Evolutionary conservation across 2,113 vertebrate species (phyloP).

Genomic region (Arenaria interpres): DNA sequence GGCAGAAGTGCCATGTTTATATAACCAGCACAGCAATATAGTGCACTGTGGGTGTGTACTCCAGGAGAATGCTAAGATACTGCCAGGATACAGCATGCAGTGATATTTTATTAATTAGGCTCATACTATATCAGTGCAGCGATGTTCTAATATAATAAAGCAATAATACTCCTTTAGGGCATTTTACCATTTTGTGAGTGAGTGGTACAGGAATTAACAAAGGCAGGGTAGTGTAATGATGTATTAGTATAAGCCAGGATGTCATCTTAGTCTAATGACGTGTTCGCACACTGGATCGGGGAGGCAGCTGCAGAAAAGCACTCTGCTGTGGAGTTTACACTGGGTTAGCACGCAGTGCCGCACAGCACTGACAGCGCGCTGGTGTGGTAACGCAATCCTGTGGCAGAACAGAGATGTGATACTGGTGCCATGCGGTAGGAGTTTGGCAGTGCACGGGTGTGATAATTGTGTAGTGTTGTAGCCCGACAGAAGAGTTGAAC

Average conservation of each 20-base stretch:
- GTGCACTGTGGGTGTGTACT: slow-evolving; percentile 50
- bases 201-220: background rate
- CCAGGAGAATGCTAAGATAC: slow-evolving; percentile 31
- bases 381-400: background rate
- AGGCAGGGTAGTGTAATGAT: background rate
- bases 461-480: background rate
- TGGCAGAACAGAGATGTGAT: slow-evolving; percentile 11
- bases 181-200: background rate
- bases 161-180: background rate
- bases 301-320: background rate
- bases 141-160: slow-evolving; percentile 5
- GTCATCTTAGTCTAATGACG: background rate
- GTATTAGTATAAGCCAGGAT: background rate
- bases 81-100: slow-evolving; percentile 16
- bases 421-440: slow-evolving; percentile 6
- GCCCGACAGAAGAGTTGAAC: slow-evolving; percentile 18
- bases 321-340: background rate
- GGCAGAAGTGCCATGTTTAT: slow-evolving; percentile 32
- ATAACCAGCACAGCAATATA: slow-evolving; percentile 36
- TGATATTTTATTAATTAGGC: slow-evolving; percentile 39
- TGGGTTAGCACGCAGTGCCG: background rate
- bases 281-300: background rate
- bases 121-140: background rate
- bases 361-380: background rate
- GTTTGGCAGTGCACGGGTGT: background rate